Percentiles rank a stretch among this genome's conserved stretches.
These are phyloP conservation scores for Saccostrea echinata DNA, from an alignment of 1,140 invertebrate species.

Conservation along the genomic window DNA sequence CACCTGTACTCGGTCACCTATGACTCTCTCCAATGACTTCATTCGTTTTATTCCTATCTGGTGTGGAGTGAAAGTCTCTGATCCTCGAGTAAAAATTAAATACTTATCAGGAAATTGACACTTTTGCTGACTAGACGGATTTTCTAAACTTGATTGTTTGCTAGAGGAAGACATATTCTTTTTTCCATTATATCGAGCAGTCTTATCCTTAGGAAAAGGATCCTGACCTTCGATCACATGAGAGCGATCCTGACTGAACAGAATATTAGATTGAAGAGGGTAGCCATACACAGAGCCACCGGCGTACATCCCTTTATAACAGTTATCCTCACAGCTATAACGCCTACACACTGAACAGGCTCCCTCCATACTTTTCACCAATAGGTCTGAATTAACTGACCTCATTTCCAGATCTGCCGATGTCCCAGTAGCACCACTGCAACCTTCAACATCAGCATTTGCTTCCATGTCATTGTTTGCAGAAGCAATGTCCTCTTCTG, in stretches of 20 bases:
- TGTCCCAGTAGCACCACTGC: background rate
- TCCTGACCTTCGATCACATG: slow-evolving; percentile 43
- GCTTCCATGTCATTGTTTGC: background rate
- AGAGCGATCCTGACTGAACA: slow-evolving; percentile 35
- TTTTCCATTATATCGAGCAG: background rate
- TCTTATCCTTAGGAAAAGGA: slow-evolving; percentile 5
- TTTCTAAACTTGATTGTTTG: too few species aligned
- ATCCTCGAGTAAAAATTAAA: slow-evolving; percentile 92
- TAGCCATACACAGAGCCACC: slow-evolving; percentile 52
- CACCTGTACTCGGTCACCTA: slow-evolving; percentile 44
- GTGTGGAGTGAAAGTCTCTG: slow-evolving; percentile 92
- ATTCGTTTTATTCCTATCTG: slow-evolving; percentile 93
- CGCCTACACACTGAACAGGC: background rate
- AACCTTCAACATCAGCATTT: background rate
- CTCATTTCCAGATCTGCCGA: slow-evolving; percentile 2
- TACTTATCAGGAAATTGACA: slow-evolving; percentile 84
- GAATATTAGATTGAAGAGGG: slow-evolving; percentile 52
- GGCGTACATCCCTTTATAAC: slow-evolving; percentile 52
- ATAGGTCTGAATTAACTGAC: background rate
- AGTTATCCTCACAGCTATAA: slow-evolving; percentile 37
- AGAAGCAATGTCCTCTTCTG: slow-evolving; percentile 51
- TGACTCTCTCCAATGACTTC: slow-evolving; percentile 79
- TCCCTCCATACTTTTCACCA: background rate
- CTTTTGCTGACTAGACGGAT: background rate
- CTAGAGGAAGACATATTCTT: too few species aligned